A percentile compares a stretch with the other conserved stretches of the same genome.
Conservation (phyloP, 1,140 invertebrate species). For the Scaptomyza graminum region DNA sequence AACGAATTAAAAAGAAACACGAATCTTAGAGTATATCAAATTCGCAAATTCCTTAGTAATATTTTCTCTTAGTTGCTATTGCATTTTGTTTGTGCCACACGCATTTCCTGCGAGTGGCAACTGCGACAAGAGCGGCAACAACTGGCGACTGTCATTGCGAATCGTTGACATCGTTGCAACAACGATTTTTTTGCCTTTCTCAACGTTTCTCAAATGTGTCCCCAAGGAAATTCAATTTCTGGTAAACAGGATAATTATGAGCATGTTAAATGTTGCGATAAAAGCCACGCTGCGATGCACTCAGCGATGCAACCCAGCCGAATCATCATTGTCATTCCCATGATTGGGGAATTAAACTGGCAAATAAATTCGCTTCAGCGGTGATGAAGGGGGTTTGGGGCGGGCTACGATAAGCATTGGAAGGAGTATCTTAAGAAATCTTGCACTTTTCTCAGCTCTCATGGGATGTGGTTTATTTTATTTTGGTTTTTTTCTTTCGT, state of each 20-base stretch:
- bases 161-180: slow-evolving; percentile 56
- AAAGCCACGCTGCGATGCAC: slow-evolving; percentile 78
- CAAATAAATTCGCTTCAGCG: slow-evolving; percentile 60
- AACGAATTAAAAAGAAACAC: no score
- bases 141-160: slow-evolving; percentile 48
- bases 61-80: slow-evolving; percentile 32
- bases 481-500: not conserved
- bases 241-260: slow-evolving; percentile 83
- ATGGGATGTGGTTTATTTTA: slow-evolving; percentile 48
- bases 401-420: no score
- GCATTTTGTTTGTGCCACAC: slow-evolving; percentile 60
- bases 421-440: slow-evolving; percentile 10
- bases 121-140: slow-evolving; percentile 22
- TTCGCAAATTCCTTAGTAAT: not conserved
- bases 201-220: slow-evolving; percentile 60
- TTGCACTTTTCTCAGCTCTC: slow-evolving; percentile 31
- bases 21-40: not conserved
- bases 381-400: not conserved
- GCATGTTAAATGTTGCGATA: slow-evolving; percentile 83
- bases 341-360: slow-evolving; percentile 77
- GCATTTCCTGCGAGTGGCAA: slow-evolving; percentile 31
- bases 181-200: slow-evolving; percentile 49
- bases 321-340: slow-evolving; percentile 45
- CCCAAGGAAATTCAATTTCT: slow-evolving; percentile 80
- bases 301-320: slow-evolving; percentile 20